These are phyloP conservation scores for Drosophila fungiperda DNA, from an alignment of 2,888 invertebrate genomes.

Conservation along the genomic window DNA sequence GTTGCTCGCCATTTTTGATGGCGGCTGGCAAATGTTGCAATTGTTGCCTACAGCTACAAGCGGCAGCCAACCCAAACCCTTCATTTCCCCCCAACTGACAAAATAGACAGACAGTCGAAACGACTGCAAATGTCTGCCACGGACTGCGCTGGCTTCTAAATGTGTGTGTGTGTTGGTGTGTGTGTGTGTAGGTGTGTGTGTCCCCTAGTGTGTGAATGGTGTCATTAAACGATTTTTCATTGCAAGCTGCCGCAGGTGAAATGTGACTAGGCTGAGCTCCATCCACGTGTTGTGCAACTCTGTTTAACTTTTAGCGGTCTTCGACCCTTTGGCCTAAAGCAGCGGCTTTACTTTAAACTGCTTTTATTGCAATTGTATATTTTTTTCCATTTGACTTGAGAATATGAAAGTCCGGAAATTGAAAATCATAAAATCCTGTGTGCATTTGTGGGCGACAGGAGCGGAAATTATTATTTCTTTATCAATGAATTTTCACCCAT, in stretches of 20 bases:
- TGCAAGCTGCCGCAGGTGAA: slow-evolving; percentile 83
- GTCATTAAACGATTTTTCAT: slow-evolving; percentile 85
- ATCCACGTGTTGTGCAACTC: slow-evolving; percentile 8
- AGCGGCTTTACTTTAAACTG: slow-evolving; percentile 54
- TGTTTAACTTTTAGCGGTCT: slow-evolving; percentile 66
- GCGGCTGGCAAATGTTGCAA: slow-evolving; percentile 64
- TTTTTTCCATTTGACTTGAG: slow-evolving; percentile 31
- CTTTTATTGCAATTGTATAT: slow-evolving; percentile 39
- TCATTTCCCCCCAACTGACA: slow-evolving; percentile 18
- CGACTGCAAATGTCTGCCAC: slow-evolving; percentile 49
- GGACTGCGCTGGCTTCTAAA: not conserved
- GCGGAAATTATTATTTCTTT: slow-evolving; percentile 80
- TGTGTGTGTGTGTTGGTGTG: slow-evolving; percentile 39
- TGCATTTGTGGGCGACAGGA: slow-evolving; percentile 45
- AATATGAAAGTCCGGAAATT: slow-evolving; percentile 62
- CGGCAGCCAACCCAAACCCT: slow-evolving; percentile 8
- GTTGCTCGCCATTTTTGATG: slow-evolving; percentile 27
- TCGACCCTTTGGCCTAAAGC: slow-evolving; percentile 62
- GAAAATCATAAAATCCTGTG: slow-evolving; percentile 71
- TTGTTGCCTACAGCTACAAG: slow-evolving; percentile 63
- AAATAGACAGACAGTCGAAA: slow-evolving; percentile 48
- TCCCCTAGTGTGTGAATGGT: slow-evolving; percentile 73
- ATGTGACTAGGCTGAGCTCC: slow-evolving; percentile 44
- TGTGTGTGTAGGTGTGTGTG: slow-evolving; percentile 43
- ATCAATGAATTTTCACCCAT: slow-evolving; percentile 53